Evolutionary conservation across 2,113 vertebrate genomes (phyloP), one percentile per base, ranked within the genome.

Genomic region (Psittacara wagleri): DNA sequence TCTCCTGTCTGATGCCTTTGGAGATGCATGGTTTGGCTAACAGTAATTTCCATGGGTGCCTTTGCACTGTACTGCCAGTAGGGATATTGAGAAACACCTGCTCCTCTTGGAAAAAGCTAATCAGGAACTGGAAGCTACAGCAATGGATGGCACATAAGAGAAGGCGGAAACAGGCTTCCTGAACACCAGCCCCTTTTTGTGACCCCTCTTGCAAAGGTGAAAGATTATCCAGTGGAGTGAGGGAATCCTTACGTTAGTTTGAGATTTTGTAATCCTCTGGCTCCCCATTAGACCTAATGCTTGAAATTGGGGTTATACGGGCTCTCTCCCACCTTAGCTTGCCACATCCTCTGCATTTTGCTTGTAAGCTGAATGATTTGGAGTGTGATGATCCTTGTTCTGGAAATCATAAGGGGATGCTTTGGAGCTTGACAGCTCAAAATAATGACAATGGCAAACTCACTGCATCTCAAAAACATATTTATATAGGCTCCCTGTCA

Each of bases 381-480:
- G 25, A 77, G 68, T 39, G 49, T 23, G 49, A 83, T 61, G 67
- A 90, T 88, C 54, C 68, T 83, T 51, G 59, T 25, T 68, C 63
- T 88, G 64, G 68, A 92, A 90, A 90, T 6, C 0, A 0, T 69
- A 39, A 76, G 17, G 46, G 33, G 64, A 76, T 43, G 72, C 3
- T 80, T 90, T 83, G 55, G 48, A 90, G 51, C 49, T 63, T 92
- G 86, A 93, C 83, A 92, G 80, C 76, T 92, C 51, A 93, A 88
- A 96, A 77, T 86, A 15, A 97, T 86, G 67, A 92, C 49, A 46
- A 93, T 70, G 49, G 59, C 61, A 90, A 96, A 81, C 72, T 83
- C 19, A 2, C 66, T 86, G 68, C 79, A 86, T 77, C 86, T 92
- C 81, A 92, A 86, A 90, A 90, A 67, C 7, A 5, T 54, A 88